A percentile compares a stretch with the other conserved stretches of the same genome.
Conservation (phyloP, 2,797 vertebrate species). For the Peromyscus eremicus region DNA sequence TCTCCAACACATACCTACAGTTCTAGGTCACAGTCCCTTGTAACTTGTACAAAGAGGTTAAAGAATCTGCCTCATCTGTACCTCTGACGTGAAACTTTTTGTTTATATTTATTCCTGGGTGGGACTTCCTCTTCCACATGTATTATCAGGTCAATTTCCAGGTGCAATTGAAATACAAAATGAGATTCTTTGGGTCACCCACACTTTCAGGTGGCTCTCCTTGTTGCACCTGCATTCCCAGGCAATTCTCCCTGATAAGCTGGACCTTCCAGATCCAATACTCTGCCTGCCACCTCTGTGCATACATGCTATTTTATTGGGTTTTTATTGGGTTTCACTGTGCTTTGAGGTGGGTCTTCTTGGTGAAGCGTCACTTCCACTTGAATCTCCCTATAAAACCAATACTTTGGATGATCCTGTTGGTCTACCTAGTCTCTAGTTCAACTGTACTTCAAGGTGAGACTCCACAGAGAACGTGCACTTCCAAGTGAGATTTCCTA, state of each 20-base stretch:
- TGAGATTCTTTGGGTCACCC: neutral
- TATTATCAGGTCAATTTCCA: neutral
- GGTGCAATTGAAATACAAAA: neutral
- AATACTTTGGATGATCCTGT: neutral
- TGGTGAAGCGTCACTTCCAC: neutral
- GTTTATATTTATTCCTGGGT: neutral
- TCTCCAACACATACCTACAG: neutral
- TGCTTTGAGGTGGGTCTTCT: neutral
- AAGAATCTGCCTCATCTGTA: neutral
- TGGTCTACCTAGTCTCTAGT: neutral
- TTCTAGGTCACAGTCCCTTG: neutral
- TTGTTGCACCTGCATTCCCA: neutral
- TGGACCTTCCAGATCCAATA: neutral
- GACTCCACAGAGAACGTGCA: neutral
- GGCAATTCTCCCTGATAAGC: neutral
- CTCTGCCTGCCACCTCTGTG: neutral
- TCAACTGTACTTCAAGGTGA: neutral
- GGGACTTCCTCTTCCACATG: too few relatives aligned
- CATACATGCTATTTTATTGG: neutral
- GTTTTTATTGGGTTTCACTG: neutral
- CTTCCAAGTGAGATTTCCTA: neutral
- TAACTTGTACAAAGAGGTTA: neutral
- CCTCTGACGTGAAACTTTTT: neutral
- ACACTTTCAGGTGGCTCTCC: neutral
- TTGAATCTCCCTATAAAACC: neutral